Percentiles rank a stretch among this genome's conserved stretches.
These are phyloP conservation scores for Odontamblyopus lacepedii DNA, from an alignment of 2,797 vertebrate genomes.

Conservation along the genomic window DNA sequence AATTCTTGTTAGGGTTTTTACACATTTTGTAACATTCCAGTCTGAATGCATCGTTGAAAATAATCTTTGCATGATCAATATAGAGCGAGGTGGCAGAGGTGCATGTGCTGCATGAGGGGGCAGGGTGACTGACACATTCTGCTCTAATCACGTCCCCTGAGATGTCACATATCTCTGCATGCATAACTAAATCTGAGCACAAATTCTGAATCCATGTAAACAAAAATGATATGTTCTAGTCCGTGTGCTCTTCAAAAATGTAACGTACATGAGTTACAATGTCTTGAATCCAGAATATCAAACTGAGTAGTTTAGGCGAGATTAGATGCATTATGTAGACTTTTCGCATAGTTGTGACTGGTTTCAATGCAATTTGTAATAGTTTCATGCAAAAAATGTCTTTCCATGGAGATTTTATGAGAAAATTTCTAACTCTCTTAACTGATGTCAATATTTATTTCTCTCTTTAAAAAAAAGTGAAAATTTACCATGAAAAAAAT, in stretches of 20 bases:
- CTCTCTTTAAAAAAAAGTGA: no score
- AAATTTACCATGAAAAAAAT: no score
- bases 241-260: not conserved
- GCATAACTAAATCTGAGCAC: slow-evolving; percentile 15
- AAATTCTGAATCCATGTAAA: slow-evolving; percentile 37
- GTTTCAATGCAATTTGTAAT: no score
- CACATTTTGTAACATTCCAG: not conserved
- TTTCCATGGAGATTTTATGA: no score
- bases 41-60: not conserved
- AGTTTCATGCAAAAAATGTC: no score
- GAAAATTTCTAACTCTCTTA: no score
- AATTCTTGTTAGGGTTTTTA: not conserved
- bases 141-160: slow-evolving; percentile 66
- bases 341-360: no score
- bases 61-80: slow-evolving; percentile 23
- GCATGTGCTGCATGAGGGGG: slow-evolving; percentile 2
- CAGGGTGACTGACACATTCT: slow-evolving; percentile 46
- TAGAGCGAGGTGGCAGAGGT: slow-evolving; percentile 15
- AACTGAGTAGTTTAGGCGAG: no score
- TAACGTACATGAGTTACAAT: not conserved
- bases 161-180: slow-evolving; percentile 32
- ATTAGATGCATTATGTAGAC: no score
- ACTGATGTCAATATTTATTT: no score
- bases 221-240: not conserved
- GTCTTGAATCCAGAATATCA: no score